Evolutionary conservation across 2,113 vertebrate genomes (phyloP).

Genomic region (Saguinus midas): DNA sequence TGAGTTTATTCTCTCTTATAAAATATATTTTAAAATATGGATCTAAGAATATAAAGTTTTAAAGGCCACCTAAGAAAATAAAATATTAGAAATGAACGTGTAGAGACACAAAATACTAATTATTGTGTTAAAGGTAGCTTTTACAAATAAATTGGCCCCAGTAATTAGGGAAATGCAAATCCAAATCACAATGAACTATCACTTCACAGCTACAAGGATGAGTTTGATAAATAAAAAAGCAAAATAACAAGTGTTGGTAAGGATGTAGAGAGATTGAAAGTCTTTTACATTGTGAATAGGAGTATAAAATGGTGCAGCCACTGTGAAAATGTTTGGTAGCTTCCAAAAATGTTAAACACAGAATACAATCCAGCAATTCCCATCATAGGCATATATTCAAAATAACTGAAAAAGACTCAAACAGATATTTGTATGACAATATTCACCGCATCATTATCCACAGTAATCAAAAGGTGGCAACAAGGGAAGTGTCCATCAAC

Average conservation of each 20-base stretch:
- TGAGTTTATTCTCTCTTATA: background rate
- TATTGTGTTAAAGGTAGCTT: background rate
- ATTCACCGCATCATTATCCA: background rate
- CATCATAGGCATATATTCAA: background rate
- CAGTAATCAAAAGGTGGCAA: background rate
- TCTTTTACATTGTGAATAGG: background rate
- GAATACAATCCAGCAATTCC: background rate
- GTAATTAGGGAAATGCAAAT: background rate
- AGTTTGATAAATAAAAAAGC: background rate
- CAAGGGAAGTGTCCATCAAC: background rate
- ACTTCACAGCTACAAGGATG: background rate
- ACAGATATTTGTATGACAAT: background rate
- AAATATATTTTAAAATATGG: slow-evolving; percentile 1
- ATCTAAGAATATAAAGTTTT: background rate
- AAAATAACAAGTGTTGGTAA: background rate
- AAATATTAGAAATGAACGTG: background rate
- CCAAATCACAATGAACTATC: background rate
- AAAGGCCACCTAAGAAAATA: background rate
- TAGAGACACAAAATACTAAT: background rate
- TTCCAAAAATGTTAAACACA: background rate
- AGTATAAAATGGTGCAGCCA: background rate
- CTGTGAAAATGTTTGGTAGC: background rate
- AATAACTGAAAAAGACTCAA: background rate
- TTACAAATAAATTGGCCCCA: background rate
- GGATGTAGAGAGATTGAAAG: background rate